Evolutionary conservation across 2,113 vertebrate genomes (phyloP), one percentile per base, ranked within the genome.

Genomic region (Carassius gibelio): DNA sequence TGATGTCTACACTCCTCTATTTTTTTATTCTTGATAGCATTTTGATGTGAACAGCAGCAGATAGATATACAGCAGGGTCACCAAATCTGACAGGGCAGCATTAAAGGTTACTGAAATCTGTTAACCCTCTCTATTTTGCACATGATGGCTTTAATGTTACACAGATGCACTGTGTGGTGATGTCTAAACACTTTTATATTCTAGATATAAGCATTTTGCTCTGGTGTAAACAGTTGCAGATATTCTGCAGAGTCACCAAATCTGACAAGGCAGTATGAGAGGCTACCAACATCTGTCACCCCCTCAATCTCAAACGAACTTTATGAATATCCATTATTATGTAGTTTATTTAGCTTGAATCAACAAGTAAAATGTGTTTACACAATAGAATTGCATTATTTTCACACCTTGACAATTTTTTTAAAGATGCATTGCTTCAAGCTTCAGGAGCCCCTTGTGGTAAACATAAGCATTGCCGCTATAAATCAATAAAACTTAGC

Each of bases 401-500:
- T 21, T 42, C 1, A 71, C 68, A 15, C 5, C 5, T 34, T 68
- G 23, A 30, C 9, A 34, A 17, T 2, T 9, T 76, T 50, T 21
- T 57, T 21, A 7, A 7, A 36, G 57, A 13, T n/a, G 1, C 1
- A 36, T 21, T 55, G 21, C 15, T 38, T 59, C 11, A 36, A 13
- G 11, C 15, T 38, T 59, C 21, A 36, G 13, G 17, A 57, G 17
- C 75, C 52, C 30, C 75, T 59, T 59, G 75, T 59, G 52, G 75
- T 36, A 59, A 78, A 59, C 30, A 13, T 6, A 55, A 36, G 75
- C 26, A 59, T 38, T 78, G 52, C 30, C 17, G 9, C 14, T 19
- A 2, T n/a, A 57, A 59, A 59, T 19, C 75, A 59, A 76, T 52
- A 26, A 76, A 55, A 76, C 75, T 78, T 78, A 19, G 26, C 14